phyloP scores from a whole-genome alignment of 2,888 invertebrate genomes.

The Ochropleura plecta region DNA sequence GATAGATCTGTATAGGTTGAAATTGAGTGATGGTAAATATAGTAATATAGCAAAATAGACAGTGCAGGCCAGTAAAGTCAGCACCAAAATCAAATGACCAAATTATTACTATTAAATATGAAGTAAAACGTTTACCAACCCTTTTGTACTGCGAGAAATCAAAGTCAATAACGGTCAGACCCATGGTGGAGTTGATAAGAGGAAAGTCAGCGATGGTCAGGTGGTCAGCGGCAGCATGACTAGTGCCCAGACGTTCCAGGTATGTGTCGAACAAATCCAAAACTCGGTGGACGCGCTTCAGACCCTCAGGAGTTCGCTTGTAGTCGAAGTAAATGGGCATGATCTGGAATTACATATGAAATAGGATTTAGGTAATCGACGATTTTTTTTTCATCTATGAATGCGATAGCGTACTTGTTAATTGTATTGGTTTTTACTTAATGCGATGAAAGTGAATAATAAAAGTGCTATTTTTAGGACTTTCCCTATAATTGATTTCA shows the following conservation, averaged over 20 bases:
- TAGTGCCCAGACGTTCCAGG: slow-evolving; percentile 90
- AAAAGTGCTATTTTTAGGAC: too few relatives aligned
- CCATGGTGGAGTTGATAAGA: slow-evolving; percentile 93
- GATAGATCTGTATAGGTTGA: background rate
- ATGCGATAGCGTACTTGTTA: background rate
- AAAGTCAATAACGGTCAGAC: slow-evolving; percentile 92
- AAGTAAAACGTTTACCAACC: slow-evolving; percentile 69
- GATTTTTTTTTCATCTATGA: background rate
- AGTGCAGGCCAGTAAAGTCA: too few relatives aligned
- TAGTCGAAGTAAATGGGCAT: slow-evolving; percentile 95
- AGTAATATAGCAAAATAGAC: too few relatives aligned
- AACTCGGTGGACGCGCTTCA: slow-evolving; percentile 93
- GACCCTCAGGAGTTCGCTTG: slow-evolving; percentile 91
- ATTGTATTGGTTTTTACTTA: background rate
- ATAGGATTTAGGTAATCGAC: background rate
- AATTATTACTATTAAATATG: background rate
- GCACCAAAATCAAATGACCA: background rate
- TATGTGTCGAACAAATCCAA: slow-evolving; percentile 93
- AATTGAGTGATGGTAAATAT: background rate
- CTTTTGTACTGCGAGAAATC: slow-evolving; percentile 91
- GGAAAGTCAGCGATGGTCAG: slow-evolving; percentile 95
- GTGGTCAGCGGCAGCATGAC: slow-evolving; percentile 92
- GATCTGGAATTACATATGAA: slow-evolving; percentile 88
- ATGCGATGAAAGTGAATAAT: too few relatives aligned
- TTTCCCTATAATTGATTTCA: too few relatives aligned